phyloP scores from a whole-genome alignment of 2,113 vertebrate genomes.

The Rhodinocichla rosea region DNA sequence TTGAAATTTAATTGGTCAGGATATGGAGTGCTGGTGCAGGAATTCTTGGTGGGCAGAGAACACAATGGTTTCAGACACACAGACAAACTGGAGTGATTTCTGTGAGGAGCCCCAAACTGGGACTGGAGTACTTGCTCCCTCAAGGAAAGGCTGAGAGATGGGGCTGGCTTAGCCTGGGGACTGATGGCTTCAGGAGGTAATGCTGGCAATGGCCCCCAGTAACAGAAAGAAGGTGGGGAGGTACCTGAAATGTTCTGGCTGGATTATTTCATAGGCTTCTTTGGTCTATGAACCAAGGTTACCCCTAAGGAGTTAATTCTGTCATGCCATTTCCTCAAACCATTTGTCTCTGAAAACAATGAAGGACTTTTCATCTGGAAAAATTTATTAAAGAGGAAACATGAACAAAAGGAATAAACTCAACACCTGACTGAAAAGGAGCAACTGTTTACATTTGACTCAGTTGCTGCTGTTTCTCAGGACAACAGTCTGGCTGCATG shows the following conservation, averaged over 20 bases:
- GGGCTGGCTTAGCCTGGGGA: neutral
- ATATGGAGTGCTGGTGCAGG: fast-evolving
- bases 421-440: neutral
- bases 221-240: neutral
- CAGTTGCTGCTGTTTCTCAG: neutral
- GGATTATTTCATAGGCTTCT: neutral
- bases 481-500: fast-evolving
- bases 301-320: neutral
- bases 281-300: neutral
- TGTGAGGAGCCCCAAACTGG: fast-evolving
- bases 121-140: neutral
- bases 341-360: neutral
- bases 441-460: neutral
- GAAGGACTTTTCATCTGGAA: neutral
- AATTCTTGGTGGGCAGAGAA: neutral
- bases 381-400: neutral
- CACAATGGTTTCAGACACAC: neutral
- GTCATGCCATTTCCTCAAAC: neutral
- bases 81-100: neutral
- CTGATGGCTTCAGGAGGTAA: fast-evolving
- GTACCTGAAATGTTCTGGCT: neutral
- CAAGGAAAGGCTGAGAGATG: neutral
- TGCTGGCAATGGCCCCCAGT: fast-evolving
- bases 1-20: neutral
- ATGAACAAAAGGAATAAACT: neutral